Conservation (phyloP, 2,888 invertebrate genomes). For the Aphidius colemani region DNA sequence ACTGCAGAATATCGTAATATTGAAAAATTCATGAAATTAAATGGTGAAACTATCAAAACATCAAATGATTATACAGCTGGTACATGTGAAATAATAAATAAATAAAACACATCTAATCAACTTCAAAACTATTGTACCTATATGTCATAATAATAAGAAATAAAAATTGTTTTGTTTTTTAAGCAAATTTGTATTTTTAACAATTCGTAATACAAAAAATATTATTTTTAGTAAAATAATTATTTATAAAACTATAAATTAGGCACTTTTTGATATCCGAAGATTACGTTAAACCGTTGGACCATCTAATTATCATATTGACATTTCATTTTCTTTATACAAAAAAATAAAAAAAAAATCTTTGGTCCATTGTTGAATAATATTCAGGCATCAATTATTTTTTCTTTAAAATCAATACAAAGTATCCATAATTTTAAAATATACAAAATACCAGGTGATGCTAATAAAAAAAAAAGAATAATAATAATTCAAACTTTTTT, state of each 20-base stretch:
- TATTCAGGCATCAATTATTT: conserved; percentile 5
- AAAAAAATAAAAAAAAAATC: conserved; percentile 32
- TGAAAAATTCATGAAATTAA: conserved; percentile 85
- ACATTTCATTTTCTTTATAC: not conserved
- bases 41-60: conserved; percentile 79
- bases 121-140: too few relatives aligned
- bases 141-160: too few relatives aligned
- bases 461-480: conserved; percentile 25
- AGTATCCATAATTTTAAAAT: conserved; percentile 11
- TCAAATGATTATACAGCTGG: conserved; percentile 58
- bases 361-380: conserved; percentile 37
- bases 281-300: not conserved
- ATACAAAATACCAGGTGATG: not conserved
- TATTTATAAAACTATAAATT: not conserved
- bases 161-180: not conserved
- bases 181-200: conserved; percentile 7
- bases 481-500: conserved; percentile 71
- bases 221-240: conserved; percentile 11
- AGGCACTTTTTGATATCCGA: not conserved
- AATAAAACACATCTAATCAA: too few relatives aligned
- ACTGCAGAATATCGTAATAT: conserved; percentile 79
- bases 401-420: not conserved
- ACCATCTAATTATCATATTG: not conserved
- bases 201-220: not conserved
- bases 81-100: conserved; percentile 63